Conservation (phyloP, 2,113 vertebrate species). For the Hemiscyllium ocellatum region DNA sequence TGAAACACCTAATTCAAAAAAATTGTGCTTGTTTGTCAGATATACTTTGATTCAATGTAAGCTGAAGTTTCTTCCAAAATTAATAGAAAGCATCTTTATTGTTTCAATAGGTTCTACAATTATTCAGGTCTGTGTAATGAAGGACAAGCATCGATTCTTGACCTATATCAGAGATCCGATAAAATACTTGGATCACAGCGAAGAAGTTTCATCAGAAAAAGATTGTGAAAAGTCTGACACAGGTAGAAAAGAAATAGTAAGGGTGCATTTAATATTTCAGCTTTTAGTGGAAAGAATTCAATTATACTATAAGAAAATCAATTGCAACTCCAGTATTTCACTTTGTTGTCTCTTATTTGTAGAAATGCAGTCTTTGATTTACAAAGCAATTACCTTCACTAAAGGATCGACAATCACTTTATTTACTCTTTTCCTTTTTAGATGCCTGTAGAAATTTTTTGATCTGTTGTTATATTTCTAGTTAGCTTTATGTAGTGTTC, state of each 20-base stretch:
- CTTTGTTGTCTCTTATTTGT: background rate
- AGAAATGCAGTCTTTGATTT: background rate
- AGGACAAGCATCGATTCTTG: constrained; percentile 79
- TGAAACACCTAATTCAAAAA: background rate
- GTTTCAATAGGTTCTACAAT: constrained; percentile 61
- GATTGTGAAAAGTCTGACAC: background rate
- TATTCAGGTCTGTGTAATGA: constrained; percentile 71
- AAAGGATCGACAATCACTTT: too few relatives aligned
- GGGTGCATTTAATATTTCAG: background rate
- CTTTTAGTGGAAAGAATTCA: background rate
- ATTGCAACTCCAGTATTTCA: background rate
- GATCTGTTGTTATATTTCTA: too few relatives aligned
- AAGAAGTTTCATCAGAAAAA: constrained; percentile 25
- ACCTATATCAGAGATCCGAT: constrained; percentile 65
- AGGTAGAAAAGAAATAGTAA: background rate
- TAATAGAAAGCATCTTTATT: background rate
- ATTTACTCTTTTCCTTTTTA: too few relatives aligned
- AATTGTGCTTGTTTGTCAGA: background rate
- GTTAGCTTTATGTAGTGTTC: too few relatives aligned
- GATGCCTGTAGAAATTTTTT: too few relatives aligned
- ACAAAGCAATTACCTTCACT: background rate
- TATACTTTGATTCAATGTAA: background rate
- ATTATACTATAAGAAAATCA: background rate
- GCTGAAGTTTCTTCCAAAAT: background rate
- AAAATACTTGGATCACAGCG: constrained; percentile 38